phyloP scores from a whole-genome alignment of 2,113 vertebrate species.

The Callorhinus ursinus region DNA sequence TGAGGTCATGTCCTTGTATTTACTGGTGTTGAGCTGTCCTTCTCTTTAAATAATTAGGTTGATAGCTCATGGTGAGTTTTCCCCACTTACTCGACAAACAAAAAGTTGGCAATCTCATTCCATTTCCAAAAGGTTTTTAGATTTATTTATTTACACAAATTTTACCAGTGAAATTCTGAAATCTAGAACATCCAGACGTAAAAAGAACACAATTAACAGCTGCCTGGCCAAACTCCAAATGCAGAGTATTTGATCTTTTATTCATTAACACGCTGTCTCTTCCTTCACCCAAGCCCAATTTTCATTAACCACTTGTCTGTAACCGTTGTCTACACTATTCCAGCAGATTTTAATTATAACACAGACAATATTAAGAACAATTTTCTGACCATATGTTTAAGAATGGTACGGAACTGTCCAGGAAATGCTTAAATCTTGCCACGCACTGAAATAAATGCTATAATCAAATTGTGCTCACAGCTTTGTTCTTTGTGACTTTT shows the following conservation, averaged over 20 bases:
- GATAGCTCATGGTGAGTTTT: not conserved
- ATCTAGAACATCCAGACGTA: not conserved
- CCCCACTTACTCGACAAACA: not conserved
- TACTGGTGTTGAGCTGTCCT: not conserved
- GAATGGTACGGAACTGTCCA: not conserved
- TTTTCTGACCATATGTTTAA: not conserved
- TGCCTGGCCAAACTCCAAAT: not conserved
- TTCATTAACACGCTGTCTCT: not conserved
- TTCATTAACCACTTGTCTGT: not conserved
- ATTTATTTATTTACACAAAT: not conserved
- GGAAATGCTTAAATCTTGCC: not conserved
- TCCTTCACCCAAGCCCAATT: not conserved
- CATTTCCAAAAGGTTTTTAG: not conserved
- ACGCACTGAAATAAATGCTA: not conserved
- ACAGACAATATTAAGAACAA: not conserved
- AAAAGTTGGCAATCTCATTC: not conserved
- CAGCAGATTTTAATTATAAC: not conserved
- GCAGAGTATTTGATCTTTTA: not conserved
- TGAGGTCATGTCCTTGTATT: not conserved
- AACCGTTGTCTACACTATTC: not conserved
- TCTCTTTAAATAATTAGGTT: not conserved
- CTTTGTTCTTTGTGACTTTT: not conserved
- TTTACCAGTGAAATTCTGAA: conserved; percentile 32
- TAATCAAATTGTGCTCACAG: not conserved
- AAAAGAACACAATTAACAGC: not conserved